Percentiles rank a stretch among this genome's conserved stretches.
Evolutionary conservation across 2,888 invertebrate species (phyloP).

Genomic region (Helicoverpa assulta): DNA sequence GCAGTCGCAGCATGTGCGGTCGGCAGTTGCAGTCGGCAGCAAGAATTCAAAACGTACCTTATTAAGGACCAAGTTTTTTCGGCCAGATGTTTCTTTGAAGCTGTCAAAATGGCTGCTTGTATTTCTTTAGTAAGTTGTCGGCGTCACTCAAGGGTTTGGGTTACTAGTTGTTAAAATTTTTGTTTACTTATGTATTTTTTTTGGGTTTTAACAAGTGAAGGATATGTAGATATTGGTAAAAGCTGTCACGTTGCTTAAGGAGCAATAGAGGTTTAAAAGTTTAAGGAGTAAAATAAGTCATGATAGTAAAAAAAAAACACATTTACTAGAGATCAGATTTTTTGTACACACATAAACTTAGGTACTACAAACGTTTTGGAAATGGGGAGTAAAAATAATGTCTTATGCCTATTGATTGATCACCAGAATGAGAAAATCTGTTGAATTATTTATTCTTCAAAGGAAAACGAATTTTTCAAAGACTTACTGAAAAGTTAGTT

Average conservation of each 20-base stretch:
- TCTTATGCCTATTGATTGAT: no score
- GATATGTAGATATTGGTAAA: background rate
- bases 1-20: no score
- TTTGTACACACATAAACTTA: no score
- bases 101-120: constrained; percentile 43
- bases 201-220: constrained; percentile 12
- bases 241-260: background rate
- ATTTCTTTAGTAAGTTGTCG: constrained; percentile 29
- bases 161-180: constrained; percentile 32
- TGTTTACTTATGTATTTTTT: constrained; percentile 13
- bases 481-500: no score
- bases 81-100: constrained; percentile 29
- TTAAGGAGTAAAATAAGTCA: background rate
- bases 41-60: no score
- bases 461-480: no score
- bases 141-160: constrained; percentile 20
- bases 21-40: no score
- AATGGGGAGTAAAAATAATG: no score
- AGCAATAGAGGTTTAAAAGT: background rate
- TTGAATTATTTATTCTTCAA: no score
- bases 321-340: no score
- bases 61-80: constrained; percentile 47
- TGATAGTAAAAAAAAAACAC: background rate
- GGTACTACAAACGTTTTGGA: no score
- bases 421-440: no score